These are phyloP conservation scores for Pelvicachromis taeniatus DNA, from an alignment of 2,113 vertebrate species.

Conservation along the genomic window DNA sequence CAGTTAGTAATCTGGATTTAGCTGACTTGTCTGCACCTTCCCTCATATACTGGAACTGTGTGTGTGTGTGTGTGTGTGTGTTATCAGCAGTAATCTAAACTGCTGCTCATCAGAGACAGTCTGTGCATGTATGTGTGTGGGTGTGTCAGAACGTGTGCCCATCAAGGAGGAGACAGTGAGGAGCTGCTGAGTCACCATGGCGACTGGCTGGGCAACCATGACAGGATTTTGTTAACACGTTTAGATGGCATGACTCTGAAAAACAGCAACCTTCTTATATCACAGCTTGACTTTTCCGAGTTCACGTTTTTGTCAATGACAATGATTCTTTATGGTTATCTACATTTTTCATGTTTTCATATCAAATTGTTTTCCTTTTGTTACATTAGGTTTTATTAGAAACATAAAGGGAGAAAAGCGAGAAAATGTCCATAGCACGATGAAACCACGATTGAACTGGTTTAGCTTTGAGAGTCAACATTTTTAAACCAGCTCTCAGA, in stretches of 20 bases:
- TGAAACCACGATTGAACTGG: not conserved
- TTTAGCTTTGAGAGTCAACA: not conserved
- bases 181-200: conserved; percentile 66
- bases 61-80: not conserved
- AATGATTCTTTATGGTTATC: not conserved
- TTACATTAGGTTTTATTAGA: not conserved
- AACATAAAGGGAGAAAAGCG: not conserved
- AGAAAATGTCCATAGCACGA: rapidly evolving
- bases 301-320: not conserved
- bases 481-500: not conserved
- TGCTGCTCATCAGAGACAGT: conserved; percentile 27
- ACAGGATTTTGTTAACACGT: conserved; percentile 17
- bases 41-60: not conserved
- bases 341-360: not conserved
- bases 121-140: conserved; percentile 3
- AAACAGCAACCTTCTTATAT: not conserved
- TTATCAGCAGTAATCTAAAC: conserved; percentile 57
- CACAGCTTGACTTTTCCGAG: not conserved
- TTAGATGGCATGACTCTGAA: not conserved
- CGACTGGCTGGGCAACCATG: conserved; percentile 38
- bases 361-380: not conserved
- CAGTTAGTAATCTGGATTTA: not conserved
- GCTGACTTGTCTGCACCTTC: conserved; percentile 14
- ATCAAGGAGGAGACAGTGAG: conserved; percentile 30
- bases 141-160: conserved; percentile 6